Base-by-base conservation (phyloP, 2,888 invertebrate species). In the Tetheella fluctuosa region DNA sequence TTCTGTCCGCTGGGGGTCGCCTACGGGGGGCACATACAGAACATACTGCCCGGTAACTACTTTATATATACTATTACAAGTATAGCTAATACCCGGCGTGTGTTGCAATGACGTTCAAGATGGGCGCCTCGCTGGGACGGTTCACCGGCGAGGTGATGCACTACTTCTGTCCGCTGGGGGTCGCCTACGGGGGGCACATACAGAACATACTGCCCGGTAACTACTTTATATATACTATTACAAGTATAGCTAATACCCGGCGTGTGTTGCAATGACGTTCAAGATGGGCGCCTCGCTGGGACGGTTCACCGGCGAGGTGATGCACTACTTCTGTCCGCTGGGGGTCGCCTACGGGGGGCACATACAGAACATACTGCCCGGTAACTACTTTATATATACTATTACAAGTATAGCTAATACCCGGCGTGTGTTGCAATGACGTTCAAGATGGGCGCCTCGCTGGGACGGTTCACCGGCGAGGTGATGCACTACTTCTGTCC, bases 261-360 rank as follows among this genome's bases (percentile, higher is more conserved):
- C n/a, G n/a, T n/a, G n/a, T n/a, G n/a, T n/a, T n/a, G n/a, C n/a
- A n/a, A n/a, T n/a, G 0, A 97, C 99, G 0, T 99, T 99, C 89
- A 98, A 99, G 90, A 97, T 99, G 82, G 99, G 99, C 52, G 99
- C 99, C 5, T 97, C 97, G 0, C 94, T 99, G 53, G 99, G 99
- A 0, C 94, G 99, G 59, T 94, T 98, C 59, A 95, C 98, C 0
- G 99, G 99, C 0, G 99, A 99, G 85, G 93, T 96, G 23, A 98
- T 99, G 97, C 98, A 98, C 72, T 94, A 97, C 69, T 96, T 97
- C 95, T 99, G 98, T 80, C 99, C 99, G 0, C 93, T 94, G 59
- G 99, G 99, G 0, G 97, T 99, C 63, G 95, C 97, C 2, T 98
- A 98, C 71, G 98, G 98, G 0, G 97, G 97, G 0, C 95, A 96